These are phyloP conservation scores for Apoda limacodes DNA, from an alignment of 2,888 invertebrate species.

Conservation along the genomic window DNA sequence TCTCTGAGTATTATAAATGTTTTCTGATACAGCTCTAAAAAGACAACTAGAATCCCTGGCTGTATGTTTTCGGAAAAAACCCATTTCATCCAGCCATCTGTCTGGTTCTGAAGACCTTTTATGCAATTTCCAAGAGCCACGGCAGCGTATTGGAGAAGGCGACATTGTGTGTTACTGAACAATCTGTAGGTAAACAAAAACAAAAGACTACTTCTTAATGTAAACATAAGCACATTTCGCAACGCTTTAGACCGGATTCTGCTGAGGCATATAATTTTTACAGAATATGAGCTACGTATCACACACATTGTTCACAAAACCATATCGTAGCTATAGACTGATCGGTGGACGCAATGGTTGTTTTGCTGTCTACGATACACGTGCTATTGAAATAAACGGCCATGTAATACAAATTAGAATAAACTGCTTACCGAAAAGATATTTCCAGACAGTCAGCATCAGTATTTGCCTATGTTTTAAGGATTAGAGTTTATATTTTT, in stretches of 20 bases:
- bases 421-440: slow-evolving; percentile 51
- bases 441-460: slow-evolving; percentile 55
- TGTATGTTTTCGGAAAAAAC: slow-evolving; percentile 87
- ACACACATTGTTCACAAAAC: slow-evolving; percentile 26
- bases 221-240: no score
- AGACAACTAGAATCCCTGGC: slow-evolving; percentile 90
- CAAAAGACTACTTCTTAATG: slow-evolving; percentile 48
- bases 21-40: slow-evolving; percentile 90
- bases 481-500: background rate
- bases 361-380: slow-evolving; percentile 60
- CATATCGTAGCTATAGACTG: slow-evolving; percentile 60
- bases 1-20: slow-evolving; percentile 76
- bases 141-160: slow-evolving; percentile 57
- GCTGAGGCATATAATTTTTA: no score
- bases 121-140: slow-evolving; percentile 60
- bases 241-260: no score
- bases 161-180: slow-evolving; percentile 49
- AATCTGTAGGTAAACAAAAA: slow-evolving; percentile 66
- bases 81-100: slow-evolving; percentile 82
- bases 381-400: slow-evolving; percentile 45
- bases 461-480: slow-evolving; percentile 33
- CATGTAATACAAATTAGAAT: slow-evolving; percentile 25
- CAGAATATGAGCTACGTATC: no score
- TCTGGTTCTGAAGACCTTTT: slow-evolving; percentile 70
- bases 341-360: slow-evolving; percentile 61